Conservation (phyloP, 2,797 vertebrate species). For the Crenuchus spilurus region DNA sequence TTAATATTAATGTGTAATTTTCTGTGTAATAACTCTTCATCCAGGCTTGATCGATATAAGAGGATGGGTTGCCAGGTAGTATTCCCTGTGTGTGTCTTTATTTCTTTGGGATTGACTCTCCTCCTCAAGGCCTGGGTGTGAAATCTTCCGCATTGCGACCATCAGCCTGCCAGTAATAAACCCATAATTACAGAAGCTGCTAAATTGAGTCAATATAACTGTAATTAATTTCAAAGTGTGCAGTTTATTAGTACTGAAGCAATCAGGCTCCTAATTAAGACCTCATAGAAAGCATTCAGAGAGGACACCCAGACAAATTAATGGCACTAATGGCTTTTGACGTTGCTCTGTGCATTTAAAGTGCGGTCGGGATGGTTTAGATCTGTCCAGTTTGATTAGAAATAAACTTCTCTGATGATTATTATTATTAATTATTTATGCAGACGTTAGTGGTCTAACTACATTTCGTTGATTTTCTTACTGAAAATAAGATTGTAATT, state of each 20-base stretch:
- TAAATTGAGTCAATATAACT: slow-evolving; percentile 74
- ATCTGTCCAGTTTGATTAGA: not conserved
- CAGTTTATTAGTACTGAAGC: slow-evolving; percentile 75
- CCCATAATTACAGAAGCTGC: slow-evolving; percentile 71
- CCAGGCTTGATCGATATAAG: not conserved
- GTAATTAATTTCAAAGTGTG: slow-evolving; percentile 75
- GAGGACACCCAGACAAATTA: slow-evolving; percentile 64
- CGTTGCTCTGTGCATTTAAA: slow-evolving; percentile 52
- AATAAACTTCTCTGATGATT: too few species aligned
- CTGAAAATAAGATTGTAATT: too few species aligned
- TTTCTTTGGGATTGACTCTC: not conserved
- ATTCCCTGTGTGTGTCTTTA: not conserved
- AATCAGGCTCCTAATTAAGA: slow-evolving; percentile 74
- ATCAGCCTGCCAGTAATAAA: slow-evolving; percentile 68
- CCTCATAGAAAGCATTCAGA: slow-evolving; percentile 66
- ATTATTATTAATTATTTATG: too few species aligned
- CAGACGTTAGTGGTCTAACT: too few species aligned
- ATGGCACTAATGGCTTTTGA: slow-evolving; percentile 66
- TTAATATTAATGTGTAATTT: slow-evolving; percentile 3
- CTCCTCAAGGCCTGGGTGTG: not conserved
- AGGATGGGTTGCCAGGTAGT: not conserved
- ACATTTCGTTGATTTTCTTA: too few species aligned
- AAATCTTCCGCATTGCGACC: slow-evolving; percentile 32
- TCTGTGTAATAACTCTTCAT: not conserved
- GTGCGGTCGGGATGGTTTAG: slow-evolving; percentile 56